Base-by-base conservation (phyloP, 1,140 invertebrate genomes). In the Drosophila lacteicornis region DNA sequence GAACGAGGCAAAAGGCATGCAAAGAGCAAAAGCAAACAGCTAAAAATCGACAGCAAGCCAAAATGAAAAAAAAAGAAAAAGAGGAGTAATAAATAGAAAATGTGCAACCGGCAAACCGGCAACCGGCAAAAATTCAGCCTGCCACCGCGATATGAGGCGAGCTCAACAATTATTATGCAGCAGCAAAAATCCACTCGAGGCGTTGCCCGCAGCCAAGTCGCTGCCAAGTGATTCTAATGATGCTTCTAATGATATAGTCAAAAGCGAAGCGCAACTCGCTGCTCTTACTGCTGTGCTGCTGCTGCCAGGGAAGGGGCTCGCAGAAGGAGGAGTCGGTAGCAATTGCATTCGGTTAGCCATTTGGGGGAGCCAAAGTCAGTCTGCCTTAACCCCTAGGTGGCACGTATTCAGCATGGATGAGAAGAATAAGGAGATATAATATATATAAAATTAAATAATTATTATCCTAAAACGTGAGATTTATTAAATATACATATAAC, bases 201-300 rank as follows among this genome's bases (percentile, higher is more conserved):
- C 85, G 85, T 88, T 88, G 81, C 85, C 85, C 85, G 74, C 75
- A 88, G 78, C 63, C 75, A 73, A 73, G 82, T 66, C 85, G 69
- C 85, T 88, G 85, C 81, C 85, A 88, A 88, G 85, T 88, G 85
- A 88, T 88, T 88, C 85, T 88, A 90, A 88, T 88, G 85, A 88
- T 88, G 86, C 85, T 88, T 88, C 85, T 88, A 88, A 90, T 88
- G 85, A 88, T 88, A 88, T 90, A 88, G 85, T 87, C 84, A 84
- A 87, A 87, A 87, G 85, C 78, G 67, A 88, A 87, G 85, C 69
- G 60, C 77, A 56, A 51, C 69, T 71, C 13, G 67, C 53, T 51
- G 67, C 53, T 33, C 40, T 58, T 22, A 22, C 19, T 22, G 19
- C 19, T 46, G 62, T 46, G 62, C 61, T 40, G 40, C 38, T 45